Percentiles rank a stretch among this genome's conserved stretches.
Conservation (phyloP, 2,888 invertebrate species). For the Steinernema scapterisci region DNA sequence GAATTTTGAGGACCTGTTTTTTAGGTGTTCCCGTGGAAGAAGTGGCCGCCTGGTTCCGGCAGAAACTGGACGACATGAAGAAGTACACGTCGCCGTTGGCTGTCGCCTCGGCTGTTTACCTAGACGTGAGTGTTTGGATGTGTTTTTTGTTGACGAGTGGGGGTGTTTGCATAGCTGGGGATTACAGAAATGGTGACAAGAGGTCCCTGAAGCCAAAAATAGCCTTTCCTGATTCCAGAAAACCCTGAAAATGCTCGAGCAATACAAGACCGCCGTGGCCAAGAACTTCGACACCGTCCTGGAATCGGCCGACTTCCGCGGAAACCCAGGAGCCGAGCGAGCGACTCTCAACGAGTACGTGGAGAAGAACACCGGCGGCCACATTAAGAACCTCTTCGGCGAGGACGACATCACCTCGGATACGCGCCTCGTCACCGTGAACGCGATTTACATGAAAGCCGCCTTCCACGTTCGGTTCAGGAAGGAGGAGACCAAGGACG, state of each 20-base stretch:
- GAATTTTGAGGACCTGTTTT: too few species aligned
- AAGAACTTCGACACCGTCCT: neutral
- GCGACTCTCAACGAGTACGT: conserved; percentile 1
- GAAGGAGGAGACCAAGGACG: neutral
- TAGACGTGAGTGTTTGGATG: neutral
- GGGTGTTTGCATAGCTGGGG: too few species aligned
- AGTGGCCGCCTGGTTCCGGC: neutral
- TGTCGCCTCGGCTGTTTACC: conserved; percentile 11
- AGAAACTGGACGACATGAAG: conserved; percentile 5
- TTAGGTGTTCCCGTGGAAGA: neutral
- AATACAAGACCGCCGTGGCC: neutral
- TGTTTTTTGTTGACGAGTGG: too few species aligned
- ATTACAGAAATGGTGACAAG: too few species aligned
- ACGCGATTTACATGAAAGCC: conserved; percentile 20
- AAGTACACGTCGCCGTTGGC: conserved; percentile 3
- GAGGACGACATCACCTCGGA: neutral
- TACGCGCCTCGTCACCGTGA: neutral
- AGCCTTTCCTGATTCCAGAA: neutral
- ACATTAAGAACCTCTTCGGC: neutral
- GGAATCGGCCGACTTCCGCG: neutral
- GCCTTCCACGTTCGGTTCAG: neutral
- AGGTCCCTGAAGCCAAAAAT: too few species aligned
- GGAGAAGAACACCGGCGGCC: conserved; percentile 26
- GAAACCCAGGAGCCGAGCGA: neutral
- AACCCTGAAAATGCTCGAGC: neutral